A percentile compares a stretch with the other conserved stretches of the same genome.
These are phyloP conservation scores for Sebastes vulpes DNA, from an alignment of 2,797 vertebrate species.

Conservation along the genomic window DNA sequence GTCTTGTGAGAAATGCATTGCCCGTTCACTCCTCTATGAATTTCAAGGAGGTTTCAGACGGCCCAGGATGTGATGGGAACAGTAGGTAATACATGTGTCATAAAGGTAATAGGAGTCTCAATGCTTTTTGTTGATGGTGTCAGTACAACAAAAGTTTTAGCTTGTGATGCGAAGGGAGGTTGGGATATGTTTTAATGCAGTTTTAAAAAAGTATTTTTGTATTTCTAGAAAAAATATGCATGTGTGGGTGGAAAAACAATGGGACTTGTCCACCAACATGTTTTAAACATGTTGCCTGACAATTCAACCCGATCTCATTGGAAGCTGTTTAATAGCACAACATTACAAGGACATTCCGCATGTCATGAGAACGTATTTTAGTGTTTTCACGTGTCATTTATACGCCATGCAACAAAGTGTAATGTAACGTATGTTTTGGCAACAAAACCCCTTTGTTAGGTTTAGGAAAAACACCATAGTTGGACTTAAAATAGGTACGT, in stretches of 20 bases:
- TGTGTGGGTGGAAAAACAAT: background rate
- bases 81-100: constrained; percentile 35
- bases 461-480: too few species aligned
- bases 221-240: background rate
- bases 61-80: constrained; percentile 15
- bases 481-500: too few species aligned
- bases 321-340: too few species aligned
- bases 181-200: background rate
- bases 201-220: background rate
- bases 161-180: background rate
- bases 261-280: background rate
- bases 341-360: too few species aligned
- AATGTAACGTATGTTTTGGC: too few species aligned
- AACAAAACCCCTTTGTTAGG: too few species aligned
- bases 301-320: too few species aligned
- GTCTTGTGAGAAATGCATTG: constrained; percentile 42
- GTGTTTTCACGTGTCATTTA: too few species aligned
- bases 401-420: too few species aligned
- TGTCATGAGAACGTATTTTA: too few species aligned
- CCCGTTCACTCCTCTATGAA: constrained; percentile 31
- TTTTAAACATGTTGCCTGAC: background rate
- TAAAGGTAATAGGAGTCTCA: constrained; percentile 23
- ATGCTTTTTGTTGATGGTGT: constrained; percentile 22
- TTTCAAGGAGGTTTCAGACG: constrained; percentile 50
- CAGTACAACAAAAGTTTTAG: background rate